Conservation (phyloP, 2,113 vertebrate species). For the Azemiops feae region DNA sequence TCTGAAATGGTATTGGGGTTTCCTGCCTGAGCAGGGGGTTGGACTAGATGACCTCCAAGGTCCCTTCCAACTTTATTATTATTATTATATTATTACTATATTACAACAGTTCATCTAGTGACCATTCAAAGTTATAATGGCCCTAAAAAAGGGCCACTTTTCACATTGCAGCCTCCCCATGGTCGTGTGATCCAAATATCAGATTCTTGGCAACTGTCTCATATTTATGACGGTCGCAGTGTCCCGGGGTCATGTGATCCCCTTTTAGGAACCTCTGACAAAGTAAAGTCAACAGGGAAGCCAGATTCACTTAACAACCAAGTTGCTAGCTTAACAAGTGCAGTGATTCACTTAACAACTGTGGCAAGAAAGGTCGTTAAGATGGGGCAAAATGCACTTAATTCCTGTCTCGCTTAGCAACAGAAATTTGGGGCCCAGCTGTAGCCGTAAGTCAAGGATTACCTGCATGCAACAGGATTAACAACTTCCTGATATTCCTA, state of each 20-base stretch:
- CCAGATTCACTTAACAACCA: background rate
- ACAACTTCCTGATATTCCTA: background rate
- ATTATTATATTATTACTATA: no score
- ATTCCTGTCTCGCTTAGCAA: background rate
- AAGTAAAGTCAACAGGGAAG: background rate
- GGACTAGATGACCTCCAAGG: no score
- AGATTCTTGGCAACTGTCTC: background rate
- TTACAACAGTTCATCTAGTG: no score
- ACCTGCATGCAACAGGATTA: background rate
- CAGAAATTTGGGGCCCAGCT: background rate
- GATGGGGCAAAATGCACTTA: background rate
- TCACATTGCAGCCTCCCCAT: background rate
- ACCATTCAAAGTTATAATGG: no score
- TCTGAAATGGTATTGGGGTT: no score
- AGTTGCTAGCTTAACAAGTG: background rate
- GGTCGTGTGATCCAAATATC: background rate
- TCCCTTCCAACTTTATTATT: no score
- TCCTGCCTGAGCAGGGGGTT: no score
- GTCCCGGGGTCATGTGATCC: background rate
- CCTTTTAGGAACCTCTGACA: background rate
- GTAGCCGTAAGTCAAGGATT: background rate
- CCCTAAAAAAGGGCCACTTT: background rate
- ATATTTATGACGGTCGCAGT: background rate
- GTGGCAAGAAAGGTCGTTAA: background rate
- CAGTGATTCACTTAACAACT: background rate